Evolutionary conservation across 1,140 invertebrate genomes (phyloP).

Genomic region (Drosophila mauritiana): DNA sequence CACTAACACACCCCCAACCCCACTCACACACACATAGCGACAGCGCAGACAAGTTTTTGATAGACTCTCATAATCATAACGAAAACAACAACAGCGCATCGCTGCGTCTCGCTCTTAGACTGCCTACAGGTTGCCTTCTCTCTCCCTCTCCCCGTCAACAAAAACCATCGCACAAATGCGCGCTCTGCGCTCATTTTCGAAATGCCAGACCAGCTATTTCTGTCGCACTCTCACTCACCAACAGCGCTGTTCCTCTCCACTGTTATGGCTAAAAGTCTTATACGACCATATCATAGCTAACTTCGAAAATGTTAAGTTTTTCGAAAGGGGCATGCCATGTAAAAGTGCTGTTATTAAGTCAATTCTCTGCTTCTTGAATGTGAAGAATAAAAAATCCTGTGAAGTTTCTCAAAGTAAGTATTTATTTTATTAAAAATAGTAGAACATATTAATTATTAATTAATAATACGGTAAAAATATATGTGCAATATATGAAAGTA

Average conservation of each 20-base stretch:
- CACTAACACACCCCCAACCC: background rate
- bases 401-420: background rate
- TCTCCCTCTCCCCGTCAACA: slow-evolving; percentile 22
- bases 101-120: slow-evolving; percentile 48
- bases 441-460: background rate
- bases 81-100: slow-evolving; percentile 66
- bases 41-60: slow-evolving; percentile 69
- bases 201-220: slow-evolving; percentile 44
- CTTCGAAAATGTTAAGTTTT: slow-evolving; percentile 50
- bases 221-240: slow-evolving; percentile 37
- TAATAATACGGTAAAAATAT: too few species aligned
- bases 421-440: background rate
- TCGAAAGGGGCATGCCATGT: slow-evolving; percentile 5
- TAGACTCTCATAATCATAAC: slow-evolving; percentile 84
- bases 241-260: slow-evolving; percentile 20
- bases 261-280: slow-evolving; percentile 64
- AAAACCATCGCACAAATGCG: slow-evolving; percentile 1
- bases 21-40: slow-evolving; percentile 11
- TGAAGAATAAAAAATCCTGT: background rate
- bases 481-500: too few species aligned
- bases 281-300: slow-evolving; percentile 37
- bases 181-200: slow-evolving; percentile 48
- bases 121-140: slow-evolving; percentile 73
- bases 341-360: background rate
- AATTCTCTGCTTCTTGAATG: background rate